Base-by-base conservation (phyloP, 1,140 invertebrate genomes). In the Ganaspis sp. region DNA sequence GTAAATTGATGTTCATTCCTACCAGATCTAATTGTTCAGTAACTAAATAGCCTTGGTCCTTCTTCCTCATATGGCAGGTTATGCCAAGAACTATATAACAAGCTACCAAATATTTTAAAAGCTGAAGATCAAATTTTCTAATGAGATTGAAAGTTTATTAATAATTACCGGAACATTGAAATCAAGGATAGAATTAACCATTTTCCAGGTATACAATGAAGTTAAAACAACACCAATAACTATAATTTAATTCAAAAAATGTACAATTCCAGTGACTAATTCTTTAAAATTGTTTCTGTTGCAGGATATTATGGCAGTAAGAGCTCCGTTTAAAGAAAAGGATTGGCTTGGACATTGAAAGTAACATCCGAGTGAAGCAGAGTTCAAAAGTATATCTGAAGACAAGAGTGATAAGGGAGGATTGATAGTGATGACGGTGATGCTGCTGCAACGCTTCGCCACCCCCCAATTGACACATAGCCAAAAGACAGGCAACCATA, bases 371-470 rank as follows among this genome's bases (percentile, higher is more conserved):
- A 34, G 26, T 29, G 58, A 34, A 29, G 4, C 23, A 64, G 26
- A 64, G 58, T 15, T 64, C 58, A 64, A 64, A 64, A 64, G 11
- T 64, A 64, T 72, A 74, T 80, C 76, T 83, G 74, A 75, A 72
- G 75, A 77, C 76, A 64, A 77, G 80, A 78, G 80, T 82, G 78
- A 76, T 81, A 78, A 78, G 84, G 85, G 86, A 88, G 87, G 83
- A 77, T 85, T 83, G 87, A 86, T 91, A 91, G 90, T 88, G 45
- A 92, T 92, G 91, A 92, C 90, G 89, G 91, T 91, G 90, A 92
- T 91, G 90, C 90, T 92, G 89, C 89, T 92, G 87, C 90, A 91
- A 91, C 90, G 90, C 88, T 90, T 90, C 83, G 84, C 88, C 85
- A 89, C 89, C 85, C 88, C 87, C 83, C 90, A 91, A 84, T 89